These are phyloP conservation scores for Engraulis encrasicolus DNA, from an alignment of 2,113 vertebrate species.

Conservation along the genomic window DNA sequence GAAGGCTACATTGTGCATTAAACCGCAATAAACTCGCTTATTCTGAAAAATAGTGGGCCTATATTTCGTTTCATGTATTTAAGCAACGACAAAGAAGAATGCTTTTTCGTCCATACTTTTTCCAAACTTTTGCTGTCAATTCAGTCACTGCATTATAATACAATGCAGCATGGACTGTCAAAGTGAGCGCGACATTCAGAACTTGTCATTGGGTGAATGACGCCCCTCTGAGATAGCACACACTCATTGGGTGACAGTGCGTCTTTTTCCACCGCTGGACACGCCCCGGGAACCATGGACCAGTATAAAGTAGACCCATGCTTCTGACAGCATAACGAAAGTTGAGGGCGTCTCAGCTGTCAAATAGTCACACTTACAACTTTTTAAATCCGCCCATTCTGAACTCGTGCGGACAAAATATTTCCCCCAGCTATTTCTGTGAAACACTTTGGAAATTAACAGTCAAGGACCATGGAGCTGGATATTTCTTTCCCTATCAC, in stretches of 20 bases:
- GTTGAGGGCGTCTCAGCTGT: not conserved
- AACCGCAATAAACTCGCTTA: too few relatives aligned
- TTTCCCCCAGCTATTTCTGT: not conserved
- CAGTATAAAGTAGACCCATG: not conserved
- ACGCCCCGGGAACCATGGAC: constrained; percentile 16
- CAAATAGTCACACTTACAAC: not conserved
- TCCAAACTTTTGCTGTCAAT: too few relatives aligned
- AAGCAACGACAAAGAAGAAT: too few relatives aligned
- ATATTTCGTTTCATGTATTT: too few relatives aligned
- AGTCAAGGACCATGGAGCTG: constrained; percentile 50
- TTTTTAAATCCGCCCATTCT: not conserved
- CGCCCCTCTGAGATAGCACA: not conserved
- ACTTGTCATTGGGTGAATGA: not conserved
- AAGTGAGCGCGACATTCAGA: too few relatives aligned
- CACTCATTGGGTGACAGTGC: not conserved
- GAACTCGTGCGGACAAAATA: not conserved
- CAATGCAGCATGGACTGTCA: too few relatives aligned
- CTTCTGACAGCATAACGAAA: not conserved
- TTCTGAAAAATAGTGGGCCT: too few relatives aligned
- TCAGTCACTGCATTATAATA: too few relatives aligned
- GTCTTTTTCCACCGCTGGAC: not conserved
- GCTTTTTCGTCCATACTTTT: too few relatives aligned
- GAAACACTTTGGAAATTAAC: not conserved
- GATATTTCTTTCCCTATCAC: constrained; percentile 91
- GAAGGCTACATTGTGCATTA: too few relatives aligned